These are phyloP conservation scores for Kryptopterus vitreolus DNA, from an alignment of 2,797 vertebrate genomes.

Conservation along the genomic window DNA sequence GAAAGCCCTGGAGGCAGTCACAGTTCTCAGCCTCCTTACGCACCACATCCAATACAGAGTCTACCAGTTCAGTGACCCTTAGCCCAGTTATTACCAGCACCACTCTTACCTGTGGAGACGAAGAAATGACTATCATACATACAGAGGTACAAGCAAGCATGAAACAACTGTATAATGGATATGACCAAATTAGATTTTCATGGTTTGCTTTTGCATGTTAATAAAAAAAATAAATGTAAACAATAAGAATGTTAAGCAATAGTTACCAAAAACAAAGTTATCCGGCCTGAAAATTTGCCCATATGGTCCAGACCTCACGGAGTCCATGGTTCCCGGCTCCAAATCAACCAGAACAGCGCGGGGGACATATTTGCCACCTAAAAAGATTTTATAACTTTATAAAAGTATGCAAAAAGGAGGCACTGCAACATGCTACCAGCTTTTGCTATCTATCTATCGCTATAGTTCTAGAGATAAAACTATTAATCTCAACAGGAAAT, in stretches of 20 bases:
- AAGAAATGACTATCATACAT: background rate
- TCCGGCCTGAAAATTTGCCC: conserved; percentile 81
- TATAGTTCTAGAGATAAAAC: too few relatives aligned
- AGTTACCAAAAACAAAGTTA: conserved; percentile 81
- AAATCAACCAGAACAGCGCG: conserved; percentile 82
- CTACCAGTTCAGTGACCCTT: conserved; percentile 80
- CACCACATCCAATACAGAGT: conserved; percentile 82
- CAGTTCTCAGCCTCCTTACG: conserved; percentile 83
- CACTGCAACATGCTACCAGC: too few relatives aligned
- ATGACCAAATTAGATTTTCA: background rate
- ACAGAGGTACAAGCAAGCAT: background rate
- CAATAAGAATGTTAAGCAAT: background rate
- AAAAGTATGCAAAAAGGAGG: too few relatives aligned
- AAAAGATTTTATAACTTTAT: background rate
- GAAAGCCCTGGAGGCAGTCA: conserved; percentile 84
- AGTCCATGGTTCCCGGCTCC: conserved; percentile 85
- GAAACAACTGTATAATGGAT: background rate
- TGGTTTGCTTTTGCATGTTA: background rate
- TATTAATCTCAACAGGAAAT: too few relatives aligned
- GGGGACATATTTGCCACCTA: conserved; percentile 81
- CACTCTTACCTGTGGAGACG: conserved; percentile 77
- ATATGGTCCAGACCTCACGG: conserved; percentile 79
- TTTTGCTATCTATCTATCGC: too few relatives aligned
- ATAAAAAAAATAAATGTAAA: background rate
- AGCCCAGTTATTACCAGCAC: conserved; percentile 84